Percentiles rank a stretch among this genome's conserved stretches.
Evolutionary conservation across 2,797 vertebrate genomes (phyloP).

Genomic region (Serranus cabrilla): DNA sequence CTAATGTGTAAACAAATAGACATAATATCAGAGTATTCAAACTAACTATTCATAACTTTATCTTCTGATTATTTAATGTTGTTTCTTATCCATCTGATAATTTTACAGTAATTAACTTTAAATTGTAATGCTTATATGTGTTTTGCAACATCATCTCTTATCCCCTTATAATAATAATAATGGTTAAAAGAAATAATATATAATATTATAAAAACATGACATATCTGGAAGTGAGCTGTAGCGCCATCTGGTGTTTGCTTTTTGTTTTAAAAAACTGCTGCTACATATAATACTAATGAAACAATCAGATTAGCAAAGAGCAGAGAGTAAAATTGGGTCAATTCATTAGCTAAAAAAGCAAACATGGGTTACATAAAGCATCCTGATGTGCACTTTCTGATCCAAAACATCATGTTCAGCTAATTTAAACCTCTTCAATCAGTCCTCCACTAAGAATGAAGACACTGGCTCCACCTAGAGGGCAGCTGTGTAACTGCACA

Average conservation of each 20-base stretch:
- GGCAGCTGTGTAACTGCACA: not conserved
- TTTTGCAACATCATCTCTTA: not conserved
- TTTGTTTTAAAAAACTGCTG: not conserved
- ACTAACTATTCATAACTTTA: no score
- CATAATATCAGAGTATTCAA: no score
- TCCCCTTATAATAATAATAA: not conserved
- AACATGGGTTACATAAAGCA: not conserved
- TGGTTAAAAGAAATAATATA: no score
- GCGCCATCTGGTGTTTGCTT: not conserved
- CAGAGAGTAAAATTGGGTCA: not conserved
- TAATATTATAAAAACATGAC: not conserved
- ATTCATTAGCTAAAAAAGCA: not conserved
- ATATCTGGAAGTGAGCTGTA: not conserved
- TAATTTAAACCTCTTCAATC: not conserved
- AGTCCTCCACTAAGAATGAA: not conserved
- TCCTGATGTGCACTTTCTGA: not conserved
- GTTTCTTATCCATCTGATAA: no score
- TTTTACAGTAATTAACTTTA: no score
- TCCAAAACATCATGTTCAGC: not conserved
- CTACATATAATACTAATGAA: not conserved
- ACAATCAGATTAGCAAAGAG: not conserved
- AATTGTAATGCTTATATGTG: not conserved
- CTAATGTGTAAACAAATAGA: no score
- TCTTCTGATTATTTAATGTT: no score
- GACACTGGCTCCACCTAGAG: conserved; percentile 53